Percentiles rank a stretch among this genome's conserved stretches.
Conservation (phyloP, 2,797 vertebrate genomes). For the Tinamus major region DNA sequence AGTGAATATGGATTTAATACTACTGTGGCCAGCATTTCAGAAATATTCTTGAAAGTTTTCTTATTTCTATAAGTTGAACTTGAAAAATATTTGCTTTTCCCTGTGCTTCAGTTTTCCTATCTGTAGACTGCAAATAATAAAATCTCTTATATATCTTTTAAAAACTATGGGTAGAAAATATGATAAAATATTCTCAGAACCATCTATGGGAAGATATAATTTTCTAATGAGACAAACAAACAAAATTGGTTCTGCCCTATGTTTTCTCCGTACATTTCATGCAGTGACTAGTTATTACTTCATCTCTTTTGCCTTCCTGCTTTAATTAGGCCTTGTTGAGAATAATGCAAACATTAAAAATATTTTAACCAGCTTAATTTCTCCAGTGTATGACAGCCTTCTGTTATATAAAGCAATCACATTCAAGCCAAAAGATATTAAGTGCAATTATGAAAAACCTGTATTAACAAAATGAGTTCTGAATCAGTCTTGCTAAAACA, state of each 20-base stretch:
- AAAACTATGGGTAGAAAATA: not conserved
- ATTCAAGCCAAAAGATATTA: not conserved
- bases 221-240: not conserved
- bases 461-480: not conserved
- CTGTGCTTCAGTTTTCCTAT: not conserved
- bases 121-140: not conserved
- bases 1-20: not conserved
- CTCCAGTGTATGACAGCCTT: not conserved
- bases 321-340: not conserved
- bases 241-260: not conserved
- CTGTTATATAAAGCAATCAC: not conserved
- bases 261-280: not conserved
- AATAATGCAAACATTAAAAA: not conserved
- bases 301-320: not conserved
- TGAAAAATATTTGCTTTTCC: not conserved
- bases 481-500: slow-evolving; percentile 19
- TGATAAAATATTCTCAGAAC: not conserved
- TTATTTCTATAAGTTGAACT: not conserved
- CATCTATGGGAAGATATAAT: not conserved
- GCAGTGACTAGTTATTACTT: not conserved
- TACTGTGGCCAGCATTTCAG: not conserved
- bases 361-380: slow-evolving; percentile 26
- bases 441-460: slow-evolving; percentile 1
- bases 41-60: not conserved
- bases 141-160: not conserved